Evolutionary conservation across 2,888 invertebrate species (phyloP).

Genomic region (Caenorhabditis sulstoni): DNA sequence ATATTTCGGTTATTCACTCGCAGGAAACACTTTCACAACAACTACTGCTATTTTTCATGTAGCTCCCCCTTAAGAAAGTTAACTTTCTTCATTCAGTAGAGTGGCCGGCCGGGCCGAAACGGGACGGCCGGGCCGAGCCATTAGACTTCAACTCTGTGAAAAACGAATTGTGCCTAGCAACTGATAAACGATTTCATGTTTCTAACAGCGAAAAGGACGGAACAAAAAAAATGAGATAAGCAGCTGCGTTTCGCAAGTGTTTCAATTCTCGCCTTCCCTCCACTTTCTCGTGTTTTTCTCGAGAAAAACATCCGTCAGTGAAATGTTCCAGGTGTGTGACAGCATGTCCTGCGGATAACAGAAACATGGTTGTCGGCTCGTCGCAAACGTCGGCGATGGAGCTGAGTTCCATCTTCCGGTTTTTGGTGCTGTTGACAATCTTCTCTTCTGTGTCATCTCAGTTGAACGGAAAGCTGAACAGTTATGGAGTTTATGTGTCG

Average conservation of each 20-base stretch:
- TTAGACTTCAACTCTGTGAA: too few species aligned
- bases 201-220: too few species aligned
- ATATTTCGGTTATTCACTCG: too few species aligned
- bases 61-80: too few species aligned
- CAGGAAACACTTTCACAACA: too few species aligned
- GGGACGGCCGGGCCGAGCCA: too few species aligned
- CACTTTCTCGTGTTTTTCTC: constrained; percentile 10
- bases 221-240: constrained; percentile 6
- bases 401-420: constrained; percentile 46
- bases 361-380: constrained; percentile 22
- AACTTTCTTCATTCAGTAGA: too few species aligned
- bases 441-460: constrained; percentile 28
- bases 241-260: constrained; percentile 20
- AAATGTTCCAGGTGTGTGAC: constrained; percentile 18
- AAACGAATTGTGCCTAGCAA: too few species aligned
- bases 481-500: constrained; percentile 47
- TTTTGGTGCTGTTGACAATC: constrained; percentile 26
- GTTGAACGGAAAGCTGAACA: constrained; percentile 35
- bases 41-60: too few species aligned
- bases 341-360: constrained; percentile 44
- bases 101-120: too few species aligned
- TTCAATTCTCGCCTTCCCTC: constrained; percentile 28
- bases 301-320: not conserved
- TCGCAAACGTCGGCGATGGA: constrained; percentile 33
- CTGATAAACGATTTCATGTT: constrained; percentile 38